These are phyloP conservation scores for Tupaia chinensis DNA, from an alignment of 2,113 vertebrate species.

Conservation along the genomic window DNA sequence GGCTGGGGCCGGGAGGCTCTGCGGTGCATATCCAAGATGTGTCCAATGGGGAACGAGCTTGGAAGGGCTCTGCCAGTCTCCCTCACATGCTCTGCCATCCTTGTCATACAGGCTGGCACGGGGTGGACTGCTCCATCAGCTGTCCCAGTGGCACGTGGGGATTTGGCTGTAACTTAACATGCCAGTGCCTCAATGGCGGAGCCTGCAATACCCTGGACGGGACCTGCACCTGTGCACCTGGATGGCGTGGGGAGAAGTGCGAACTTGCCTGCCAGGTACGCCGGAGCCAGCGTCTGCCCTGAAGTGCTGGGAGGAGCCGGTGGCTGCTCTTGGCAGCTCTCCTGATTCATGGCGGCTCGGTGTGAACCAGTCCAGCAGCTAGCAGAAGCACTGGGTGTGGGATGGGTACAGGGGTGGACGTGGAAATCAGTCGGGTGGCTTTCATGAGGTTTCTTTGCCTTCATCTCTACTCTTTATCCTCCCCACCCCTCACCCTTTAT, in stretches of 20 bases:
- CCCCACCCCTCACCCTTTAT: background rate
- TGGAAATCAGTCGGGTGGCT: background rate
- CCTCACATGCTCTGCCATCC: slow-evolving; percentile 47
- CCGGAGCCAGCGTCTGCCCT: background rate
- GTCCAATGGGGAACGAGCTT: background rate
- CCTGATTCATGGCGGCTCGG: background rate
- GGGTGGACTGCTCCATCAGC: slow-evolving; percentile 97
- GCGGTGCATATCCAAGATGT: background rate
- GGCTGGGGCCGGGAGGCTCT: background rate
- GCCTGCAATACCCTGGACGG: slow-evolving; percentile 94
- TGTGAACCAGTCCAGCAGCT: background rate
- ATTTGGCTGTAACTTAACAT: slow-evolving; percentile 95
- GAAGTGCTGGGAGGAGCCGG: background rate
- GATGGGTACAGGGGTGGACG: background rate
- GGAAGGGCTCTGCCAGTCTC: background rate
- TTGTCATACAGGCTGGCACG: slow-evolving; percentile 93
- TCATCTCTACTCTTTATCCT: background rate
- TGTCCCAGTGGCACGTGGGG: slow-evolving; percentile 97
- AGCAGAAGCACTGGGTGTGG: background rate
- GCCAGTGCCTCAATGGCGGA: slow-evolving; percentile 93
- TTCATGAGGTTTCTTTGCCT: background rate
- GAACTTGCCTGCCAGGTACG: slow-evolving; percentile 94
- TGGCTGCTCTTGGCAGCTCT: background rate
- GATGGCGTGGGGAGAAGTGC: slow-evolving; percentile 96
- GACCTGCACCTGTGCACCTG: slow-evolving; percentile 93